A percentile compares a stretch with the other conserved stretches of the same genome.
These are phyloP conservation scores for Neoniphon sammara DNA, from an alignment of 2,797 vertebrate genomes.

Conservation along the genomic window DNA sequence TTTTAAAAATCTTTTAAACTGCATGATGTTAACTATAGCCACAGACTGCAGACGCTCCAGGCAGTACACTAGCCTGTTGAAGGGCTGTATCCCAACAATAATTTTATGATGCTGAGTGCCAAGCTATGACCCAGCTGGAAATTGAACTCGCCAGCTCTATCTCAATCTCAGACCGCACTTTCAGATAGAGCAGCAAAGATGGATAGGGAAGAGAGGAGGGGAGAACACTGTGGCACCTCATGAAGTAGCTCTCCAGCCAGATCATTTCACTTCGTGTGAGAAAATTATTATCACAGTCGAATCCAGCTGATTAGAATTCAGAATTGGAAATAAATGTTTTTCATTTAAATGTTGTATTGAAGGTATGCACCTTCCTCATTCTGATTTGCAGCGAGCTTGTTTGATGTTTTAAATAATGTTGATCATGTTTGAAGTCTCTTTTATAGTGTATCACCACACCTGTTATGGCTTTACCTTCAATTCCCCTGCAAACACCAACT, in stretches of 20 bases:
- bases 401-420: background rate
- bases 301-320: background rate
- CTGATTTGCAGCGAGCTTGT: background rate
- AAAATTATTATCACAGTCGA: background rate
- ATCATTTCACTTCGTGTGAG: background rate
- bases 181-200: constrained; percentile 26
- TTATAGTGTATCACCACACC: constrained; percentile 2
- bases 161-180: constrained; percentile 24
- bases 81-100: background rate
- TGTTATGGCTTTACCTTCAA: background rate
- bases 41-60: background rate
- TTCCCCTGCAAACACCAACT: background rate
- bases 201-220: constrained; percentile 28
- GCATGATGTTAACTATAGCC: background rate
- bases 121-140: constrained; percentile 13
- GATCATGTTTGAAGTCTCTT: background rate
- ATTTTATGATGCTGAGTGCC: constrained; percentile 11
- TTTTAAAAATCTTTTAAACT: background rate
- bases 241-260: constrained; percentile 5
- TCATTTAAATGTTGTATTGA: background rate
- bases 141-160: constrained; percentile 39
- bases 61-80: constrained; percentile 6
- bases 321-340: background rate
- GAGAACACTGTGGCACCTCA: constrained; percentile 13
- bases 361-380: background rate